These are phyloP conservation scores for Eurosta solidaginis DNA, from an alignment of 1,140 invertebrate species.

Conservation along the genomic window DNA sequence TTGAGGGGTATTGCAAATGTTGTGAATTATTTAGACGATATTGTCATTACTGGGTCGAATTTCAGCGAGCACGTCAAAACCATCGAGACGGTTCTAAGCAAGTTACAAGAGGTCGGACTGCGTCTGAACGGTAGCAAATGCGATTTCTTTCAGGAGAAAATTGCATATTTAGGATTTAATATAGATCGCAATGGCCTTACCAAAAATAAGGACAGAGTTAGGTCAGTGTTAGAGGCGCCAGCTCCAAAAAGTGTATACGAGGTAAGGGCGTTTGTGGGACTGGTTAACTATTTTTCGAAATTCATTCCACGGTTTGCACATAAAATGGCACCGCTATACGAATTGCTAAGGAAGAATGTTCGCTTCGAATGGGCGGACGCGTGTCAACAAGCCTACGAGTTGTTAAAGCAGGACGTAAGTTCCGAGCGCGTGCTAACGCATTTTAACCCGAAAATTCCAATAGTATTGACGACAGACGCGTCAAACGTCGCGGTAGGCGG, in stretches of 20 bases:
- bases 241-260: slow-evolving; percentile 40
- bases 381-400: slow-evolving; percentile 27
- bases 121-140: too few relatives aligned
- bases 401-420: slow-evolving; percentile 1
- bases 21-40: too few relatives aligned
- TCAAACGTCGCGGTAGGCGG: slow-evolving; percentile 32
- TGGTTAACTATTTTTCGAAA: slow-evolving; percentile 49
- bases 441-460: slow-evolving; percentile 33
- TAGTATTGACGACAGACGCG: slow-evolving; percentile 36
- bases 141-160: slow-evolving; percentile 43
- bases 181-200: slow-evolving; percentile 44
- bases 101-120: slow-evolving; percentile 30
- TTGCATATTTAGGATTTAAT: slow-evolving; percentile 47
- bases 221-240: slow-evolving; percentile 38
- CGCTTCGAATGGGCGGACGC: slow-evolving; percentile 39
- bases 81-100: background rate
- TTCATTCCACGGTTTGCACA: slow-evolving; percentile 52
- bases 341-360: slow-evolving; percentile 43
- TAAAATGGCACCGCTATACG: slow-evolving; percentile 45
- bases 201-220: slow-evolving; percentile 38
- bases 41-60: slow-evolving; percentile 46
- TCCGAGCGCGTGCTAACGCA: slow-evolving; percentile 34
- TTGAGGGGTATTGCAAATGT: slow-evolving; percentile 35
- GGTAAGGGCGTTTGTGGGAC: slow-evolving; percentile 44
- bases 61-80: background rate